phyloP scores from a whole-genome alignment of 37 sponge, comb jelly and placozoan species.

The Hormiphora californensis region DNA sequence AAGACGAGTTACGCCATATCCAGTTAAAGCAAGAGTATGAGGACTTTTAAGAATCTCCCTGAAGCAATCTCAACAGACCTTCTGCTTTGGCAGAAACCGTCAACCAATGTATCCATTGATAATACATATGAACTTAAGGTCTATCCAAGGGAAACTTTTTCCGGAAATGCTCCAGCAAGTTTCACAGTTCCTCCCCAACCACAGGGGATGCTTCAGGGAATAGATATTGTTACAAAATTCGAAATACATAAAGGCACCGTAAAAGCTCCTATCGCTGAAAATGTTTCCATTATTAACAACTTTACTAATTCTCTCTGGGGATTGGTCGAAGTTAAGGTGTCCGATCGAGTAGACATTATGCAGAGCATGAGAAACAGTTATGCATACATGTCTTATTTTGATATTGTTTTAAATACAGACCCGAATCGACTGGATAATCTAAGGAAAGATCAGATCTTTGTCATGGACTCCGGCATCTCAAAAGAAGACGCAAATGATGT shows the following conservation, averaged over 20 bases:
- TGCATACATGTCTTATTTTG: not conserved
- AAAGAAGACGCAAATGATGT: not conserved
- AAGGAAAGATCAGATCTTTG: not conserved
- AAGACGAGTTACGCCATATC: not conserved
- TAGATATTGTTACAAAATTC: not conserved
- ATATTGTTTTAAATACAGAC: not conserved
- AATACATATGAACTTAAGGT: not conserved
- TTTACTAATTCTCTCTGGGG: not conserved
- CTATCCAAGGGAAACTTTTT: not conserved
- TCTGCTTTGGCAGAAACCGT: not conserved
- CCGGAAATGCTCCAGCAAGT: not conserved
- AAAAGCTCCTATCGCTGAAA: not conserved
- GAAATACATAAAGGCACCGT: not conserved
- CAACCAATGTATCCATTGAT: not conserved
- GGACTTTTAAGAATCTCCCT: too few relatives aligned
- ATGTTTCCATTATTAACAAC: not conserved
- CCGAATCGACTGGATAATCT: not conserved
- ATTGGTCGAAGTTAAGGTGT: not conserved
- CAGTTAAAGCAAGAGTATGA: not conserved
- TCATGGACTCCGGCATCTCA: not conserved
- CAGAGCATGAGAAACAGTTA: slow-evolving; percentile 15
- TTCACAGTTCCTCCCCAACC: not conserved
- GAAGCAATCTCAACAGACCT: not conserved
- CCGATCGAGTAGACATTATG: not conserved
- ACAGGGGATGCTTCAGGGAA: not conserved